Conservation (phyloP, 64 coral and sea anemone species). For the Pocillopora verrucosa region DNA sequence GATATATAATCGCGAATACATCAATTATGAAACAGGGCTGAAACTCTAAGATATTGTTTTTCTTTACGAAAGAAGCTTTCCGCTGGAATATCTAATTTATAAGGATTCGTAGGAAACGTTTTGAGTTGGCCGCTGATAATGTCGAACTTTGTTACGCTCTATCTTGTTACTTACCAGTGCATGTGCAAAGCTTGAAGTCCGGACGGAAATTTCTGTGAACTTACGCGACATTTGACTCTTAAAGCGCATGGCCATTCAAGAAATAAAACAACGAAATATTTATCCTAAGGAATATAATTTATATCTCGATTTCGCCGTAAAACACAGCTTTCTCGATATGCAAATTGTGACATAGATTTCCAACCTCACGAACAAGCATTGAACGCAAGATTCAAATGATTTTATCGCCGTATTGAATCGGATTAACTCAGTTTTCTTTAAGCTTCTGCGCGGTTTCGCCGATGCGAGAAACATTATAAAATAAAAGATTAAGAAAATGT, state of each 20-base stretch:
- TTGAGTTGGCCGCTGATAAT: not conserved
- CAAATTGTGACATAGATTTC: conserved; percentile 49
- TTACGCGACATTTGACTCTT: not conserved
- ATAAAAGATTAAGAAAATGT: not conserved
- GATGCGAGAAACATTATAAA: not conserved
- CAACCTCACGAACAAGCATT: conserved; percentile 28
- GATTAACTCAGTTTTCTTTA: not conserved
- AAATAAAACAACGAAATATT: not conserved
- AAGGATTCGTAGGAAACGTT: not conserved
- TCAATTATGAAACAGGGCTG: conserved; percentile 34
- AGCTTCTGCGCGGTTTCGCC: not conserved
- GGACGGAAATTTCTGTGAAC: not conserved
- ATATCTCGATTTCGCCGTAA: conserved; percentile 20
- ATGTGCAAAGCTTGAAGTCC: not conserved
- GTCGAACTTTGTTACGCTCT: not conserved
- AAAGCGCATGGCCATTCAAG: not conserved
- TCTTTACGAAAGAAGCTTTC: not conserved
- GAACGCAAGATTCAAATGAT: conserved; percentile 1
- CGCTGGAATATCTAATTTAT: conserved; percentile 1
- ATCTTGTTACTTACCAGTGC: conserved; percentile 1
- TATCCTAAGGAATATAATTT: not conserved
- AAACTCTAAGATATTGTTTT: conserved; percentile 27
- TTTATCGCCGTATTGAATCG: conserved; percentile 11
- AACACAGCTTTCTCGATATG: conserved; percentile 42
- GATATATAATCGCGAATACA: conserved; percentile 28